Base-by-base conservation (phyloP, 2,888 invertebrate genomes). In the Lucinisca nassula region DNA sequence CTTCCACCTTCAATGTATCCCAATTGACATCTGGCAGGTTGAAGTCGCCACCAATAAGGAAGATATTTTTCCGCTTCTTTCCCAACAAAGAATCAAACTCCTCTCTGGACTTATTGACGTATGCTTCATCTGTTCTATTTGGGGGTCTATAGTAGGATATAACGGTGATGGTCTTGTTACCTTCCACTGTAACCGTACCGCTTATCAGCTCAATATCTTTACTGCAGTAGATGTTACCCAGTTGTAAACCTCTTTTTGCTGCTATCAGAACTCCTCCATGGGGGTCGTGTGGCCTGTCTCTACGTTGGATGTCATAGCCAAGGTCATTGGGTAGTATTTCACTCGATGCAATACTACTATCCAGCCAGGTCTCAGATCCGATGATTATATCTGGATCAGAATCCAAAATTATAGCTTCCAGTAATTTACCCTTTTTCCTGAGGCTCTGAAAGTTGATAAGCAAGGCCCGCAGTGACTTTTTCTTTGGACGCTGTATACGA, bases 281-380 rank as follows among this genome's bases (percentile, higher is more conserved):
- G 8, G 55, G 12, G 21, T n/a, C 55, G 4, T 55, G 12, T 8
- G 55, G 55, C n/a, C 55, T 55, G 21, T 55, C 55, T n/a, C 55
- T 8, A 14, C 55, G 8, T 21, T 55, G 55, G 8, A 55, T 55
- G 55, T 55, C 55, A 55, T 55, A 55, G 6, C n/a, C 55, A 4
- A 55, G 21, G n/a, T n/a, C 21, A 21, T 55, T 55, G 4, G 55
- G 55, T 21, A 55, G 21, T 14, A 55, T 55, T 21, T 55, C 61
- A 61, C 61, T 61, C 17, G 61, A 61, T 24, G 61, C 61, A 61
- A 61, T 61, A 61, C 27, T 27, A 61, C 32, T 67, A 38, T 78
- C 78, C 1, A 78, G 78, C 78, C 78, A 78, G 27, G 78, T 77
- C 38, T 77, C 77, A 32, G 77, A 58, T 21, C 77, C 77, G 2